Evolutionary conservation across 2,797 vertebrate genomes (phyloP), one percentile per base, ranked within the genome.

Genomic region (Austrolebias charrua): DNA sequence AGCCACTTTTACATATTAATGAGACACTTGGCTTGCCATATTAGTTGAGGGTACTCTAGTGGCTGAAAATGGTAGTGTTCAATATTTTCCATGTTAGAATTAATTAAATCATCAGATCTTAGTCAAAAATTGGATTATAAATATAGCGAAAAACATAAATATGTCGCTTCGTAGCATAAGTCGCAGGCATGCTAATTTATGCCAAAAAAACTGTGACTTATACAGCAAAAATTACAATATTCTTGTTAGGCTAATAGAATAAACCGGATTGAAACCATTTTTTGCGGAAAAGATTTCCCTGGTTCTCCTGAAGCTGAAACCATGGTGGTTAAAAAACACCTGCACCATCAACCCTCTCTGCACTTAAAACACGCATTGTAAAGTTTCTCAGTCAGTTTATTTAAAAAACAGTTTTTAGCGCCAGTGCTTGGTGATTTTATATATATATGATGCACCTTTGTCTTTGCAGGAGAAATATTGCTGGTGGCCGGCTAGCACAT

Each of bases 381-480:
- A 94, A 96, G 90, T 91, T 91, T 90, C 90, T 83, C 81, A 94
- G 96, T 95, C 95, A 95, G 96, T 96, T 96, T 93, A 93, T 95
- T 89, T 95, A 94, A 95, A 95, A 96, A 95, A 93, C 93, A 83
- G 90, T 94, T 95, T 93, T 93, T 94, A 93, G 90, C 93, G 90
- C 92, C 91, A 94, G 92, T 93, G 95, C 94, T 95, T 94, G 92
- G 89, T 88, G 82, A 91, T 91, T 95, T 94, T 91, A 94, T 95
- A 94, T 95, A 96, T 95, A 96, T 95, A 3, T 2, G 94, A 95
- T 94, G 94, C 92, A 94, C 93, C 94, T 95, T 95, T 94, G 94
- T 90, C 92, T 75, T 59, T 90, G 89, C 91, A 93, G 92, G 85
- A 94, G 95, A 97, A 92, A 94, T 95, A 95, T 94, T 83, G 91